Percentiles rank a stretch among this genome's conserved stretches.
phyloP scores from a whole-genome alignment of 2,797 vertebrate species.

The Coregonus ussuriensis region DNA sequence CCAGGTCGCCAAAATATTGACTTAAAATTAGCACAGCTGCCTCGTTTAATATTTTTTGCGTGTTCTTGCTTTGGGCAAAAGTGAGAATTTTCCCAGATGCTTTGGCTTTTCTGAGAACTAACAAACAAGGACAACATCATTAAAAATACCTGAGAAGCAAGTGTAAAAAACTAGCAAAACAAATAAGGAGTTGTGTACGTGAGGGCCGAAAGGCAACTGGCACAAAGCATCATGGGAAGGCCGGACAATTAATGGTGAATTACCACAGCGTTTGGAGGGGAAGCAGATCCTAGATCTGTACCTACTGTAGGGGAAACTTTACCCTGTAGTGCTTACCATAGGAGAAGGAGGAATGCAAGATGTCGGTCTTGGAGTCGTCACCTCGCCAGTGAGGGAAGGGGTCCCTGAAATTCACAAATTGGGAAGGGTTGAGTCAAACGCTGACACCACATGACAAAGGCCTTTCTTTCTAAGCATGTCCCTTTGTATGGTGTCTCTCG shows the following conservation, averaged over 20 bases:
- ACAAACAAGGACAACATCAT: neutral
- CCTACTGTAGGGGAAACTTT: neutral
- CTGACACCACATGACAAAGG: slow-evolving; percentile 13
- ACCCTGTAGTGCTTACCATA: slow-evolving; percentile 61
- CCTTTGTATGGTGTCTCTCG: slow-evolving; percentile 6
- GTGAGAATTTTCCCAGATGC: neutral
- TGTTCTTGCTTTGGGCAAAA: slow-evolving; percentile 9
- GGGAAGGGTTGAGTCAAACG: neutral
- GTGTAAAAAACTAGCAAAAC: neutral
- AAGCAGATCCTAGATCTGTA: neutral
- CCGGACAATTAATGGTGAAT: neutral
- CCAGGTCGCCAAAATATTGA: neutral
- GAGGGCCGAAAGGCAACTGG: neutral
- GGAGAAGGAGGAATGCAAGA: slow-evolving; percentile 49
- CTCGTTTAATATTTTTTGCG: neutral
- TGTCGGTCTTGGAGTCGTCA: slow-evolving; percentile 62
- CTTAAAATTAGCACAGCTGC: neutral
- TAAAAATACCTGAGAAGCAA: neutral
- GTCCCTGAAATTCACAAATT: slow-evolving; percentile 64
- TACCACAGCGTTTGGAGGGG: neutral
- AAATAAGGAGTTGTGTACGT: neutral
- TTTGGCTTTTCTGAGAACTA: neutral
- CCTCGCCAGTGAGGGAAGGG: slow-evolving; percentile 56
- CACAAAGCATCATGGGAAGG: neutral
- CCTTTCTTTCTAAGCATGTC: slow-evolving; percentile 17